These are phyloP conservation scores for Hippopotamus amphibius DNA, from an alignment of 2,113 vertebrate species.

Conservation along the genomic window DNA sequence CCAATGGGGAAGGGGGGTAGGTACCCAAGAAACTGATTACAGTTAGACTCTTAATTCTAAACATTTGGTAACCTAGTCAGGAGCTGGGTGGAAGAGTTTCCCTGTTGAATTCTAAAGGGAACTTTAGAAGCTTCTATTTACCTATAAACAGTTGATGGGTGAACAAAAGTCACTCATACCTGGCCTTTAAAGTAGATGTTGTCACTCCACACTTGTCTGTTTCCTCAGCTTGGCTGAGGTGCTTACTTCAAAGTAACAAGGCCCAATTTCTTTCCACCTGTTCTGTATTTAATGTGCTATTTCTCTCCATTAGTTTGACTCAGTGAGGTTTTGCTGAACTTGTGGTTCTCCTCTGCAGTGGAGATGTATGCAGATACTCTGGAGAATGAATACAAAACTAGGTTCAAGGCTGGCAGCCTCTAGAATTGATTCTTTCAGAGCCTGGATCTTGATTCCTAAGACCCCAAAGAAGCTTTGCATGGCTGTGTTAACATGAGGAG, in stretches of 20 bases:
- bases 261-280: not conserved
- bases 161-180: not conserved
- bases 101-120: not conserved
- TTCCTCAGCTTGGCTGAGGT: not conserved
- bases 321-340: not conserved
- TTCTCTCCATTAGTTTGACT: not conserved
- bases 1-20: not conserved
- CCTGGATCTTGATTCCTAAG: not conserved
- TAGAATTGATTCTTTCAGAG: not conserved
- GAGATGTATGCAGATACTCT: not conserved
- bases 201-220: no score
- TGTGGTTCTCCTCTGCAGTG: not conserved
- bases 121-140: not conserved
- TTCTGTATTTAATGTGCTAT: no score
- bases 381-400: not conserved
- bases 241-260: not conserved
- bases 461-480: not conserved
- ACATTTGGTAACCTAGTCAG: not conserved
- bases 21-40: not conserved
- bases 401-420: not conserved
- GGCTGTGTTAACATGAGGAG: not conserved
- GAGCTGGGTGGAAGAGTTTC: not conserved
- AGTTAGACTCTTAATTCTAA: not conserved
- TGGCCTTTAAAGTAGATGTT: not conserved
- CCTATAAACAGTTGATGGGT: not conserved